phyloP scores from a whole-genome alignment of 2,797 vertebrate genomes.

The Crocidura indochinensis region DNA sequence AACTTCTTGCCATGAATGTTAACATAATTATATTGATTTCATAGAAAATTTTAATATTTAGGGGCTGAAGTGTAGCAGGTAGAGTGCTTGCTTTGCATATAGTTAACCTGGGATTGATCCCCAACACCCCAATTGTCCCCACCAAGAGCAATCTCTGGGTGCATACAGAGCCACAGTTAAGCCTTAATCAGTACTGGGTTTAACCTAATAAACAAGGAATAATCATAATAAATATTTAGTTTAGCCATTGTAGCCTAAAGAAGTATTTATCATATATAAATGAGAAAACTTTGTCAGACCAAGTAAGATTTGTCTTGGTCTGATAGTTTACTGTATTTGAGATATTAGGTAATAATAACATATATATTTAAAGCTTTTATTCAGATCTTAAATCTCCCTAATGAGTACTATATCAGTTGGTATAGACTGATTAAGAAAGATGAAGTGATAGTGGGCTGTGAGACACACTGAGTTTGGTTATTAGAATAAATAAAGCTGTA shows the following conservation, averaged over 20 bases:
- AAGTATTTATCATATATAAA: conserved; percentile 24
- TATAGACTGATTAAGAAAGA: conserved; percentile 33
- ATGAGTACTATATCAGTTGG: not conserved
- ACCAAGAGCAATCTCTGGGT: too few relatives aligned
- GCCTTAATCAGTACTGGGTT: too few relatives aligned
- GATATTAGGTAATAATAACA: too few relatives aligned
- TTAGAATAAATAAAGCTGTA: conserved; percentile 4
- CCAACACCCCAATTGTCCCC: too few relatives aligned
- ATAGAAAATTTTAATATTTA: not conserved
- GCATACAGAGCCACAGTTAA: too few relatives aligned
- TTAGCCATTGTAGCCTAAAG: conserved; percentile 23
- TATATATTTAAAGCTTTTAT: not conserved
- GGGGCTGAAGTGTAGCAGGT: too few relatives aligned
- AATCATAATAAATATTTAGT: not conserved
- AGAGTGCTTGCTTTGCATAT: too few relatives aligned
- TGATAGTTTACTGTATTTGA: not conserved
- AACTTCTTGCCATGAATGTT: conserved; percentile 78
- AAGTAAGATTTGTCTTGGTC: conserved; percentile 8
- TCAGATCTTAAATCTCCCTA: not conserved
- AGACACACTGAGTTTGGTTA: conserved; percentile 32
- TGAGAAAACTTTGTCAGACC: conserved; percentile 40
- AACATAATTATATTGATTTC: not conserved
- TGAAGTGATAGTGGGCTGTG: not conserved
- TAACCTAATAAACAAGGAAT: too few relatives aligned
- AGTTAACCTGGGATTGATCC: too few relatives aligned